phyloP scores from a whole-genome alignment of 2,888 invertebrate genomes.

The Volucella inanis region DNA sequence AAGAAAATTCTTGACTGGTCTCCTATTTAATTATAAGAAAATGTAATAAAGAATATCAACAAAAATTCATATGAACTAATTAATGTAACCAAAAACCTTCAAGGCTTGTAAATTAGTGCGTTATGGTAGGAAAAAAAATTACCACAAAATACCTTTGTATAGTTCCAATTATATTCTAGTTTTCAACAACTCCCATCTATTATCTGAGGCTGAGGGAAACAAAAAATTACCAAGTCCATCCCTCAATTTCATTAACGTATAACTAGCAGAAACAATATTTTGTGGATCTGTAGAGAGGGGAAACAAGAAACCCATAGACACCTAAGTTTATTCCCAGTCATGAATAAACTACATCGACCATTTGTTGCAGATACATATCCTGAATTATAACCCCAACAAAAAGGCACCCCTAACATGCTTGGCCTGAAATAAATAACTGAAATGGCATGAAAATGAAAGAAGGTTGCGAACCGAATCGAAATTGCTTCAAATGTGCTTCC shows the following conservation, averaged over 20 bases:
- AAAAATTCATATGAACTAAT: too few species aligned
- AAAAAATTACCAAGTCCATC: conserved; percentile 8
- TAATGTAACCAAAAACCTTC: too few species aligned
- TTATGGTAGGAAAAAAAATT: too few species aligned
- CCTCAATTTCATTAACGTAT: conserved; percentile 11
- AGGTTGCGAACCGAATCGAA: conserved; percentile 56
- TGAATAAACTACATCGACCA: conserved; percentile 45
- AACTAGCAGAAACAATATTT: conserved; percentile 8
- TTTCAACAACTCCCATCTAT: conserved; percentile 19
- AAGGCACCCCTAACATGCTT: not conserved
- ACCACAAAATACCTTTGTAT: too few species aligned
- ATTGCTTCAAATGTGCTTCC: conserved; percentile 57
- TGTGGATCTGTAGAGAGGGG: not conserved
- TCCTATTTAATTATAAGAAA: too few species aligned
- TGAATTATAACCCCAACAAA: not conserved
- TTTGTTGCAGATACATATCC: conserved; percentile 44
- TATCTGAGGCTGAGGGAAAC: not conserved
- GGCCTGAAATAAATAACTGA: conserved; percentile 44
- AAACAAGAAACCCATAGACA: conserved; percentile 1
- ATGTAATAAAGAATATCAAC: too few species aligned
- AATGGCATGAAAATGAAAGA: conserved; percentile 48
- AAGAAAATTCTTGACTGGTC: too few species aligned
- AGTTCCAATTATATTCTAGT: conserved; percentile 7
- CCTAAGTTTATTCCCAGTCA: conserved; percentile 35
- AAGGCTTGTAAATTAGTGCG: too few species aligned